A percentile compares a stretch with the other conserved stretches of the same genome.
These are phyloP conservation scores for Eumerus sabulonum DNA, from an alignment of 2,888 invertebrate species.

Conservation along the genomic window DNA sequence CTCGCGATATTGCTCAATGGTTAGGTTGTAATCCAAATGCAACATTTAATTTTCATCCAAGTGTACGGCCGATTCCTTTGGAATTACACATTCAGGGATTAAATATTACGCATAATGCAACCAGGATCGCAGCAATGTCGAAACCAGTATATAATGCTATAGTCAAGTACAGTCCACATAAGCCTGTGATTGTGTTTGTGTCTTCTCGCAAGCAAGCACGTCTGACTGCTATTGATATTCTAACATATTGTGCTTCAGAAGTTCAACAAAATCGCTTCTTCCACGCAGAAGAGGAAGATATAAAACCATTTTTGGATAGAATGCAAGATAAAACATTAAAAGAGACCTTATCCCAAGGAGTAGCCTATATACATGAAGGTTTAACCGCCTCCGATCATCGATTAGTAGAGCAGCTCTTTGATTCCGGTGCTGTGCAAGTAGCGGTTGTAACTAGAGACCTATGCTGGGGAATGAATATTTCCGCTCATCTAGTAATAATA, in stretches of 20 bases:
- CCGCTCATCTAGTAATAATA: slow-evolving; percentile 95
- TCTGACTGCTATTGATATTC: slow-evolving; percentile 96
- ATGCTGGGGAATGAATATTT: slow-evolving; percentile 94
- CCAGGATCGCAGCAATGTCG: slow-evolving; percentile 97
- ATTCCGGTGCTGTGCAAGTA: slow-evolving; percentile 94
- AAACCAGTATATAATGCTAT: slow-evolving; percentile 98
- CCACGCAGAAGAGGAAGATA: slow-evolving; percentile 91
- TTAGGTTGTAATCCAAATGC: slow-evolving; percentile 95
- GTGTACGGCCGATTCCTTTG: slow-evolving; percentile 95
- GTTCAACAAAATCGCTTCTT: slow-evolving; percentile 92
- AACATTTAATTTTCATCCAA: slow-evolving; percentile 99
- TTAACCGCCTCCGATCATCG: slow-evolving; percentile 90
- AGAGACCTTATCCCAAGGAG: slow-evolving; percentile 95
- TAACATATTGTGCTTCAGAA: slow-evolving; percentile 96
- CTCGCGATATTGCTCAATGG: slow-evolving; percentile 97
- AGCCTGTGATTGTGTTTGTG: slow-evolving; percentile 94
- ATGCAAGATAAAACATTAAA: slow-evolving; percentile 93
- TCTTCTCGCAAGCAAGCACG: slow-evolving; percentile 94
- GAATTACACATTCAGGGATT: slow-evolving; percentile 98
- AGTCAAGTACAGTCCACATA: slow-evolving; percentile 88
- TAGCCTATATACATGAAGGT: slow-evolving; percentile 98
- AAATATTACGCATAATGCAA: slow-evolving; percentile 98
- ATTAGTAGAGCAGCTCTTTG: slow-evolving; percentile 95
- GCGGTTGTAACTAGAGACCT: slow-evolving; percentile 95
- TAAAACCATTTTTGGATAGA: slow-evolving; percentile 92